Base-by-base conservation (phyloP, 2,113 vertebrate species). In the Platichthys flesus region DNA sequence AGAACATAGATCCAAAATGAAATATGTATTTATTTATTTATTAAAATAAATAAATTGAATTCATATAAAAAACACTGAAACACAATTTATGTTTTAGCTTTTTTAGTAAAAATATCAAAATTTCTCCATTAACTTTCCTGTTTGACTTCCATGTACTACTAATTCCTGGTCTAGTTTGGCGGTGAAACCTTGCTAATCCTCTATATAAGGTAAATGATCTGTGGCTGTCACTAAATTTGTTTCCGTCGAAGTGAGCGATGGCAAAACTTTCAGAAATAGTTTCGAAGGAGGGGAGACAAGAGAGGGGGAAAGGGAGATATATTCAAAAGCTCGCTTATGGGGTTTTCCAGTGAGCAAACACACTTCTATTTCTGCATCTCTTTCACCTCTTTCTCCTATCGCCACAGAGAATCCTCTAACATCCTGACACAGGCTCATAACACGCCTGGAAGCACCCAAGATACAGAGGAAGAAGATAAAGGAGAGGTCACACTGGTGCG, bases 281-380 rank as follows among this genome's bases (percentile, higher is more conserved):
- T 45, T 26, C 6, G 21, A 73, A 67, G 24, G 67, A 52, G n/a
- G 56, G 62, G 23, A 58, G 18, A 64, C 12, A 0, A 68, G 64
- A 68, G 82, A 71, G 76, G 42, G 26, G 24, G 16, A 40, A 51
- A 71, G 76, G 45, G 24, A 60, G 31, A 54, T 15, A 23, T 24
- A 81, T 84, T 79, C 71, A 76, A 67, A 65, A 65, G 71, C 66
- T 82, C 66, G 76, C 81, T 89, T 71, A 57, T 76, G 49, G 82
- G 73, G 67, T 90, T 89, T 81, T 81, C 82, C 82, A 82, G 79
- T 67, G 82, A 84, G 88, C 82, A 93, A 93, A 94, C 84, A 93
- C 20, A 40, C 67, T 64, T 88, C 89, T 93, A 91, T 93, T 92
- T 89, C 79, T 86, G 79, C 64, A 40, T 76, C 31, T 78, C 66